Base-by-base conservation (phyloP, 64 coral and sea anemone genomes). In the Exaiptasia diaphana region DNA sequence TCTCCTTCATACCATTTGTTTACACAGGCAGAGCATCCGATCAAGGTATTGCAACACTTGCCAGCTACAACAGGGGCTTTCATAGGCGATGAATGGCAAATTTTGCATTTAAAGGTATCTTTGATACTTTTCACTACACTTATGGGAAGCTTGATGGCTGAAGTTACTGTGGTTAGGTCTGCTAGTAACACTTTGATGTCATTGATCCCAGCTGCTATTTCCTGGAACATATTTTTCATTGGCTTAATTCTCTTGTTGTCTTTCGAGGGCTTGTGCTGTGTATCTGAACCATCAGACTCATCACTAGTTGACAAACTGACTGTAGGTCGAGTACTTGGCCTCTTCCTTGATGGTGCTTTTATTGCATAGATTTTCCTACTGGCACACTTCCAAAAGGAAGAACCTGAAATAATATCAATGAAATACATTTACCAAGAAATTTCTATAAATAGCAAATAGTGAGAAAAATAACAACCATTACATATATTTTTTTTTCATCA, bases 1-100 rank as follows among this genome's bases (percentile, higher is more conserved):
- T 85, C 82, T n/a, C 69, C 70, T 60, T 40, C 45, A 28, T 62
- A 85, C 82, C 82, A 85, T 18, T 73, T 73, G 37, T 62, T 85
- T 23, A 75, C 41, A 20, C 82, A 85, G 0, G 20, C 10, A 45
- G 36, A 75, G 53, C 70, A 75, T 23, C 70, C 69, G 35, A 85
- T 17, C 18, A 85, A 38, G 26, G 38, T 74, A 65, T 72, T 83
- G 46, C 81, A 73, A 41, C 65, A 83, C 30, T 67, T 68, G 13
- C 48, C 70, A 13, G 25, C 73, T 20, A 76, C 35, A 21, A 76
- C 36, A 1, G 73, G 79, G 11, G 79, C 62, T n/a, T 10, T 33
- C 80, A 71, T 83, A n/a, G 80, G 80, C 10, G 62, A 41, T 44
- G 50, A 38, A 67, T 69, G 67, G 38, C 80, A 83, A 36, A 83